Percentiles rank a stretch among this genome's conserved stretches.
Evolutionary conservation across 2,888 invertebrate genomes (phyloP).

Genomic region (Agonopterix arenella): DNA sequence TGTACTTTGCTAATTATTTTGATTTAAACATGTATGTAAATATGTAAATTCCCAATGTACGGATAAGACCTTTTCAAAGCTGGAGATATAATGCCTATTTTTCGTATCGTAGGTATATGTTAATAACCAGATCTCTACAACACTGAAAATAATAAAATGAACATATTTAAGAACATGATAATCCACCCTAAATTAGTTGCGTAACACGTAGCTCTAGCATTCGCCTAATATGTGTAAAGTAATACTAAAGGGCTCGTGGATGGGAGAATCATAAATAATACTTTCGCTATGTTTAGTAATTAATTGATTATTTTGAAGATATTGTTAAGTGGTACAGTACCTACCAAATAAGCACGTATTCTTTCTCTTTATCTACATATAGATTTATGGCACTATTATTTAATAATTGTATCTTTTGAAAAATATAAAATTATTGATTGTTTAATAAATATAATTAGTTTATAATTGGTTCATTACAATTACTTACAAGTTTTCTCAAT

Average conservation of each 20-base stretch:
- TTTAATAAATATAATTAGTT: constrained; percentile 13
- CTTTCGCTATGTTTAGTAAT: constrained; percentile 22
- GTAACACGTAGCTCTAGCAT: constrained; percentile 20
- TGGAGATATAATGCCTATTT: constrained; percentile 18
- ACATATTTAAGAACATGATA: constrained; percentile 11
- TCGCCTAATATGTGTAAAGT: constrained; percentile 23
- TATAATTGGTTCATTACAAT: constrained; percentile 14
- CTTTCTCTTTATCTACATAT: constrained; percentile 25
- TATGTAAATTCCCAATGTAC: constrained; percentile 36
- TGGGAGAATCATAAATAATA: constrained; percentile 14
- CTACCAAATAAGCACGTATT: constrained; percentile 23
- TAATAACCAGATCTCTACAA: constrained; percentile 7
- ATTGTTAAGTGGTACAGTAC: constrained; percentile 23
- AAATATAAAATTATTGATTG: constrained; percentile 18
- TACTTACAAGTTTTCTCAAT: constrained; percentile 13
- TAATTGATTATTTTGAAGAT: constrained; percentile 25
- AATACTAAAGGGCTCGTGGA: constrained; percentile 12
- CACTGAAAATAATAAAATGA: constrained; percentile 8
- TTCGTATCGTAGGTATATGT: constrained; percentile 8
- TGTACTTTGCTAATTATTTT: not conserved
- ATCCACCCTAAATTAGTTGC: constrained; percentile 11
- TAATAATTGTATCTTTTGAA: constrained; percentile 18
- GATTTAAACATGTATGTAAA: constrained; percentile 27
- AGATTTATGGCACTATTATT: constrained; percentile 28
- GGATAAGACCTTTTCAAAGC: constrained; percentile 23